Evolutionary conservation across 2,888 invertebrate genomes (phyloP).

Genomic region (Xestia c-nigrum): DNA sequence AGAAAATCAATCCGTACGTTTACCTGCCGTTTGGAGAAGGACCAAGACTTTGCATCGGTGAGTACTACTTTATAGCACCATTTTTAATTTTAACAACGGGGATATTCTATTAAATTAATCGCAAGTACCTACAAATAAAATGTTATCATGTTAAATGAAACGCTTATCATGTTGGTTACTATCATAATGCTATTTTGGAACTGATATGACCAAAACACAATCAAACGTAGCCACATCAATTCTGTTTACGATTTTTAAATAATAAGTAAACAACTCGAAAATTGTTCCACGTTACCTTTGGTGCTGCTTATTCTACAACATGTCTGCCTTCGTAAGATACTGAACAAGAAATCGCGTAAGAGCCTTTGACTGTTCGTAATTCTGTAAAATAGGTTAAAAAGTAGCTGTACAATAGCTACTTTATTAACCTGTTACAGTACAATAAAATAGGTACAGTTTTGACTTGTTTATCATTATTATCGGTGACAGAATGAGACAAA

Average conservation of each 20-base stretch:
- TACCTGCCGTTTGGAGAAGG: constrained; percentile 76
- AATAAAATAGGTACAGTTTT: too few relatives aligned
- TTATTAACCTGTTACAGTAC: background rate
- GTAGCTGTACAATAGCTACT: background rate
- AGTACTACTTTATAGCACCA: constrained; percentile 14
- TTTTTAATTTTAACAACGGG: background rate
- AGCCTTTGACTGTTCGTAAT: too few relatives aligned
- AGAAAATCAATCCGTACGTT: constrained; percentile 69
- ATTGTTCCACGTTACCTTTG: background rate
- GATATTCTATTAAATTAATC: background rate
- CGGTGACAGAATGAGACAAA: background rate
- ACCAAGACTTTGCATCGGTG: constrained; percentile 75
- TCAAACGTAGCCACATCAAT: background rate
- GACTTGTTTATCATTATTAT: background rate
- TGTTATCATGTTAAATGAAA: background rate
- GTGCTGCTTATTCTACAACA: background rate
- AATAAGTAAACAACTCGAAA: background rate
- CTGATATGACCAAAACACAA: background rate
- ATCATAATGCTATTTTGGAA: background rate
- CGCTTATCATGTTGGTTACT: background rate
- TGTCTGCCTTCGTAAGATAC: background rate
- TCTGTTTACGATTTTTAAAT: background rate
- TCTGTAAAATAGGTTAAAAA: fast-evolving
- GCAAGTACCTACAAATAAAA: background rate
- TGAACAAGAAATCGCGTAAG: background rate